Evolutionary conservation across 1,140 invertebrate species (phyloP).

Genomic region (Melitaea cinxia): DNA sequence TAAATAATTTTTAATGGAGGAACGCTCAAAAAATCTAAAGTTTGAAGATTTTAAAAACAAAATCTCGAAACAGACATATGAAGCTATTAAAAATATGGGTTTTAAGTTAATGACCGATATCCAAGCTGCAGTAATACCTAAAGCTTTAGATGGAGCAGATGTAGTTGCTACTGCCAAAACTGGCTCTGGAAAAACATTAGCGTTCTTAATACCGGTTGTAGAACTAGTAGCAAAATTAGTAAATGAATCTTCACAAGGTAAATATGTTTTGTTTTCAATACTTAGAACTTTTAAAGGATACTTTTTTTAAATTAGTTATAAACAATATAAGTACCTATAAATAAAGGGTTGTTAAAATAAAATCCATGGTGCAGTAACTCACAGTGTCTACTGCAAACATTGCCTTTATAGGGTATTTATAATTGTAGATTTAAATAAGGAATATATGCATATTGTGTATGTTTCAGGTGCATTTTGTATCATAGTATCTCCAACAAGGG

Average conservation of each 20-base stretch:
- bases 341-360: too few relatives aligned
- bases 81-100: conserved; percentile 59
- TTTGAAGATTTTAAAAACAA: conserved; percentile 58
- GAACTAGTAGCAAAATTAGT: conserved; percentile 87
- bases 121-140: conserved; percentile 90
- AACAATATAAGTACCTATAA: too few relatives aligned
- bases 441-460: conserved; percentile 12
- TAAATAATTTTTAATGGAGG: conserved; percentile 45
- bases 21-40: conserved; percentile 49
- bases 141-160: conserved; percentile 90
- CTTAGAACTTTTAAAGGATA: not conserved
- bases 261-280: conserved; percentile 58
- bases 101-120: conserved; percentile 93
- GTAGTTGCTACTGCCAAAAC: conserved; percentile 97
- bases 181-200: conserved; percentile 86
- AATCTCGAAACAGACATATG: conserved; percentile 51
- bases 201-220: conserved; percentile 94
- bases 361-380: too few relatives aligned
- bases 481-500: conserved; percentile 95
- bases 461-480: conserved; percentile 87
- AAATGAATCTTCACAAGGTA: conserved; percentile 89
- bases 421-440: too few relatives aligned
- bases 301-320: too few relatives aligned
- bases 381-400: too few relatives aligned
- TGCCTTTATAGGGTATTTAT: too few relatives aligned